Evolutionary conservation across 2,113 vertebrate genomes (phyloP).

Genomic region (Acrocephalus kingi): DNA sequence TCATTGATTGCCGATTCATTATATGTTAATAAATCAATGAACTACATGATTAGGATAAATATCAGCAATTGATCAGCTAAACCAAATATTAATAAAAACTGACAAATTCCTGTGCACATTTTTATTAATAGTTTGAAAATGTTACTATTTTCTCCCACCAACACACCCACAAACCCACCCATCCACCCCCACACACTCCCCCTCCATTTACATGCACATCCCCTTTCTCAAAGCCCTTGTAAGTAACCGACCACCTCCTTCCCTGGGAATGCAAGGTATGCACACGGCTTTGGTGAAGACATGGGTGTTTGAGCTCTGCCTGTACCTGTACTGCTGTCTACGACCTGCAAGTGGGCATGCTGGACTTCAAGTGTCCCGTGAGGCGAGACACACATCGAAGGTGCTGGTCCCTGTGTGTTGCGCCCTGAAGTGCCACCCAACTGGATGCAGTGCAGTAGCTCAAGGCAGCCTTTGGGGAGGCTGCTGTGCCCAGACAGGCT

Average conservation of each 20-base stretch:
- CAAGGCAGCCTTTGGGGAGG: neutral
- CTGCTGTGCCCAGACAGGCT: neutral
- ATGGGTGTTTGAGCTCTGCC: neutral
- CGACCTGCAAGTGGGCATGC: accelerated
- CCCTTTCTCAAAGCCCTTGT: neutral
- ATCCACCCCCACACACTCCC: too few relatives aligned
- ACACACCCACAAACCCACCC: too few relatives aligned
- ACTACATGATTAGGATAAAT: neutral
- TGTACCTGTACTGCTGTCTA: neutral
- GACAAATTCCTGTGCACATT: neutral
- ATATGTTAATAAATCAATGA: too few relatives aligned
- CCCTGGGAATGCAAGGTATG: accelerated
- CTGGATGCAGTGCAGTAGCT: neutral
- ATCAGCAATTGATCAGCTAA: neutral
- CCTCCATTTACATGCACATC: neutral
- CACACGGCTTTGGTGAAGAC: accelerated
- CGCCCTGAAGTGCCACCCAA: too few relatives aligned
- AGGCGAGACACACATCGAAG: neutral
- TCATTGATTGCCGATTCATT: too few relatives aligned
- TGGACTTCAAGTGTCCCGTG: accelerated
- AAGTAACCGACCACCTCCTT: neutral
- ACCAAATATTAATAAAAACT: neutral
- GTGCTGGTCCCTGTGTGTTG: accelerated
- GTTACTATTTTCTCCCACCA: neutral
- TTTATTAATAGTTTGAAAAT: neutral